phyloP scores from a whole-genome alignment of 2,113 vertebrate species.

The Rhinolophus ferrumequinum region DNA sequence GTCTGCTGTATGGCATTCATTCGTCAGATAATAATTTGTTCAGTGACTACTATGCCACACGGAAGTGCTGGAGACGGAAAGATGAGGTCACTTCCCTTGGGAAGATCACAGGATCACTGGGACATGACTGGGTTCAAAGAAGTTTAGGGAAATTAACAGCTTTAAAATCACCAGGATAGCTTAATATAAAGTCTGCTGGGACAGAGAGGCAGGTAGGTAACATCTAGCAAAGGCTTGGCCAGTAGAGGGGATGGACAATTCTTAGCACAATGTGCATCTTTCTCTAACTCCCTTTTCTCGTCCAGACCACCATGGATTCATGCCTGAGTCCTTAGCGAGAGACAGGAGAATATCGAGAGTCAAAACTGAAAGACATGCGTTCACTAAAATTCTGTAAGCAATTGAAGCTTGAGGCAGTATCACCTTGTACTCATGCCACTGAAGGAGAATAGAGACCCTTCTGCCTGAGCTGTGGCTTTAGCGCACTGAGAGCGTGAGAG shows the following conservation, averaged over 20 bases:
- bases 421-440: not conserved
- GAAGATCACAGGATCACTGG: not conserved
- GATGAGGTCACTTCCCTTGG: not conserved
- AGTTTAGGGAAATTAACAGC: not conserved
- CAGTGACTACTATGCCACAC: too few relatives aligned
- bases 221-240: not conserved
- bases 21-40: not conserved
- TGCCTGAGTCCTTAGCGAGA: not conserved
- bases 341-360: not conserved
- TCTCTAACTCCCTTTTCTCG: not conserved
- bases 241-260: too few relatives aligned
- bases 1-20: not conserved
- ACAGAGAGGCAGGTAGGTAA: not conserved
- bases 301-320: not conserved
- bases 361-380: not conserved
- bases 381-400: not conserved
- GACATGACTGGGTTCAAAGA: not conserved
- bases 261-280: accelerated
- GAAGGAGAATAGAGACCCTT: not conserved
- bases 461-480: not conserved
- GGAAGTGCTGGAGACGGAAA: not conserved
- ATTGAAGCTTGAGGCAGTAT: not conserved
- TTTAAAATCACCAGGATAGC: not conserved
- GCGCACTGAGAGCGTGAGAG: not conserved
- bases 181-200: not conserved